A percentile compares a stretch with the other conserved stretches of the same genome.
phyloP scores from a whole-genome alignment of 2,888 invertebrate genomes.

The Eupithecia pulchellata region DNA sequence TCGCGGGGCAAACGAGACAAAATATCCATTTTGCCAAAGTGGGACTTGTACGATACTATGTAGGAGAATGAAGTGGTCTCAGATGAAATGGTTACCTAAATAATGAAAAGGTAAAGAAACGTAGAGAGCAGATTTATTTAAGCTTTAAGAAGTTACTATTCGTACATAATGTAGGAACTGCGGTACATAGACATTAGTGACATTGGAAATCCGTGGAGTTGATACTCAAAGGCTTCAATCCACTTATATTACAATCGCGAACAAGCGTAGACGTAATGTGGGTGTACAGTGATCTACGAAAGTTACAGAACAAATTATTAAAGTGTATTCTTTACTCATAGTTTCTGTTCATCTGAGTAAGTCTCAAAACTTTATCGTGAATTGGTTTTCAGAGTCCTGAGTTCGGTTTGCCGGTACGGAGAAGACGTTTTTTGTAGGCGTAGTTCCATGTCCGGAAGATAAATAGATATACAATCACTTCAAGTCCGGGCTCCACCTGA shows the following conservation, averaged over 20 bases:
- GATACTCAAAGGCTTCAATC: slow-evolving; percentile 25
- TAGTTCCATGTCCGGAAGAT: too few relatives aligned
- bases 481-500: too few relatives aligned
- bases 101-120: background rate
- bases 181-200: background rate
- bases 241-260: slow-evolving; percentile 20
- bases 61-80: background rate
- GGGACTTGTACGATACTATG: background rate
- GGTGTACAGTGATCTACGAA: slow-evolving; percentile 6
- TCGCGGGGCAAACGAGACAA: too few relatives aligned
- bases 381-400: too few relatives aligned
- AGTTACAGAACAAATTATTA: background rate
- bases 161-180: background rate
- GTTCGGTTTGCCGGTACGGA: too few relatives aligned
- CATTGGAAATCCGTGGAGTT: slow-evolving; percentile 13
- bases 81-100: background rate
- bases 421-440: too few relatives aligned
- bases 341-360: too few relatives aligned
- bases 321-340: too few relatives aligned
- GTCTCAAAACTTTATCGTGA: too few relatives aligned
- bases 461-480: too few relatives aligned
- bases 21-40: background rate
- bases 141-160: too few relatives aligned
- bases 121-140: background rate
- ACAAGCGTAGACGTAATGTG: background rate